Conservation (phyloP, 2,113 vertebrate species). For the Eurystomus gularis region DNA sequence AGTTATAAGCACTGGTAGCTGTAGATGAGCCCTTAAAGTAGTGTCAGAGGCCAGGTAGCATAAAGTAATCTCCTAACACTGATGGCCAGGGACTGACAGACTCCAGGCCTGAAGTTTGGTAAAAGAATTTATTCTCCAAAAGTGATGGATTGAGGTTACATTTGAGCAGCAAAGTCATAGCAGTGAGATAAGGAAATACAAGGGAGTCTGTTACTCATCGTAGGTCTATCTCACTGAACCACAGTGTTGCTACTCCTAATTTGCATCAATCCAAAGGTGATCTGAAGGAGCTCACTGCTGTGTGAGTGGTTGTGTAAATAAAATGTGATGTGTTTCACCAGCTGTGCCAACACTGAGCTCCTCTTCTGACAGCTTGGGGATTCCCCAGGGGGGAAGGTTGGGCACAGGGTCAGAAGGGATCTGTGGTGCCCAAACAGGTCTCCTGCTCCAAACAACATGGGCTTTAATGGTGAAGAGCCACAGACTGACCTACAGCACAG, state of each 20-base stretch:
- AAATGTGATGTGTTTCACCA: neutral
- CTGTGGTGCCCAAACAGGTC: neutral
- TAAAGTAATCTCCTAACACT: neutral
- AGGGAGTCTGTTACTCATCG: neutral
- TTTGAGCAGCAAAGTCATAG: slow-evolving; percentile 31
- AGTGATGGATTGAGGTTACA: slow-evolving; percentile 6
- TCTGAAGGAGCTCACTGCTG: neutral
- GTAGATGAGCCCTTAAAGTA: neutral
- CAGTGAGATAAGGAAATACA: slow-evolving; percentile 27
- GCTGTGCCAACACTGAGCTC: neutral
- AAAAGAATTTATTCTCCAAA: neutral
- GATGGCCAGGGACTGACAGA: neutral
- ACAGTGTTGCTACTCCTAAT: neutral
- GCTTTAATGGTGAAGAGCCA: neutral
- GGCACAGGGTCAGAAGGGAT: neutral
- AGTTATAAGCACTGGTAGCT: neutral
- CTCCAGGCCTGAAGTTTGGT: neutral
- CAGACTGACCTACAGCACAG: neutral
- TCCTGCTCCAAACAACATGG: neutral
- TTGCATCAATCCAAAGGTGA: neutral
- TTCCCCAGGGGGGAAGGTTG: rapidly evolving
- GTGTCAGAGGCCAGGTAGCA: neutral
- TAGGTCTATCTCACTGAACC: neutral
- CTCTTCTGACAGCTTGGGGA: neutral
- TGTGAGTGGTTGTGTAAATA: neutral